Evolutionary conservation across 2,113 vertebrate genomes (phyloP), one percentile per base, ranked within the genome.

Genomic region (Phalacrocorax carbo): DNA sequence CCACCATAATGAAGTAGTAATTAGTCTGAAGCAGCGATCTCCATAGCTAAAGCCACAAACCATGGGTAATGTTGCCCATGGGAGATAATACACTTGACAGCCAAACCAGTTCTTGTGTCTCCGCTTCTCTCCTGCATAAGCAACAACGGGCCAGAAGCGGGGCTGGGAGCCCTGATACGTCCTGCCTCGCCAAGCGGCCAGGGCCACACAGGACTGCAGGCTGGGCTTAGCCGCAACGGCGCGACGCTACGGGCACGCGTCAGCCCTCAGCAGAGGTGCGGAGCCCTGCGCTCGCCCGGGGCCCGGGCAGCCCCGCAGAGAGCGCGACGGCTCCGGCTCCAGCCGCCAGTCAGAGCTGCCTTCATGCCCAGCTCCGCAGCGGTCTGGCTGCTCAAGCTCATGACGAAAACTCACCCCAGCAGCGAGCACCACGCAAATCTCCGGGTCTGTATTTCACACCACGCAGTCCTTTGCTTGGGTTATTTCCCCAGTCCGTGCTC

Each of bases 381-480:
- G 5, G 26, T 26, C 15, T 3, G 17, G 38, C 21, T 25, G 12
- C 60, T 46, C 32, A 8, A 32, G 27, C 7, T 12, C 13, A 5
- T 26, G 21, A 32, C 3, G 16, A 40, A 55, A 64, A 11, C 70
- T 25, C n/a, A 15, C 4, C 46, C 18, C 13, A 26, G 11, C 52
- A 55, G 26, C 29, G 34, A 70, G 49, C 5, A 15, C 38, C 2
- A 9, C 3, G 23, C 64, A 77, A 5, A 19, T 38, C 58, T 15
- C 27, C 2, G 0, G 46, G 23, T 7, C 61, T 19, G n/a, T 18
- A 9, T 34, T 69, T 36, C 68, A 26, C 64, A 12, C 40, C 49
- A 17, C 1, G 0, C 32, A 12, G 54, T 2, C n/a, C 48, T 34
- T 51, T 20, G n/a, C 32, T 21, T 0, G 8, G 44, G 15, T 4